A percentile compares a stretch with the other conserved stretches of the same genome.
phyloP scores from a whole-genome alignment of 2,113 vertebrate species.

The Scomber scombrus region DNA sequence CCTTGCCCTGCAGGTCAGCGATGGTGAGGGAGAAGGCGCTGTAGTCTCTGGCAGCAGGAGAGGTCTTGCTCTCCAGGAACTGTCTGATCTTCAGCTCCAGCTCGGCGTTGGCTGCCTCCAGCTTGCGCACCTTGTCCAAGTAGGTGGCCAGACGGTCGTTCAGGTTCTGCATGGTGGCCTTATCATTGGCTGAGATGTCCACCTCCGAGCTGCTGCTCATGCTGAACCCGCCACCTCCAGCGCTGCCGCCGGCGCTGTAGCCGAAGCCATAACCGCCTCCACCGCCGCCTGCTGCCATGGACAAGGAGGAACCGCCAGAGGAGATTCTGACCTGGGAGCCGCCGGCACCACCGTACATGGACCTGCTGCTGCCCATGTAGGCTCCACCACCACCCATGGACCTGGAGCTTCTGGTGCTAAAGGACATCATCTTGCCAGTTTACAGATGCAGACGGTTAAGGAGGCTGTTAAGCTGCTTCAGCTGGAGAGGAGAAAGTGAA shows the following conservation, averaged over 20 bases:
- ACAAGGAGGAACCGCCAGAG: constrained; percentile 2
- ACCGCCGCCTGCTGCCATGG: constrained; percentile 20
- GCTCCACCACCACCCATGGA: accelerated
- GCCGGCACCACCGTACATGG: constrained; percentile 47
- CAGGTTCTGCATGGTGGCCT: constrained; percentile 84
- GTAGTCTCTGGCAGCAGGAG: constrained; percentile 69
- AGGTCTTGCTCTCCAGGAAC: constrained; percentile 75
- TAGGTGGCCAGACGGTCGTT: constrained; percentile 84
- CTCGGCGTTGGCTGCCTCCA: constrained; percentile 81
- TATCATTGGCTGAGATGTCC: constrained; percentile 71
- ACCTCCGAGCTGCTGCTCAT: constrained; percentile 59
- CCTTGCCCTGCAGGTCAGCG: constrained; percentile 78
- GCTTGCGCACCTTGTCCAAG: constrained; percentile 80
- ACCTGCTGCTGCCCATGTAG: constrained; percentile 2
- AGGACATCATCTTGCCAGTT: neutral
- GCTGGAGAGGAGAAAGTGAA: constrained; percentile 60
- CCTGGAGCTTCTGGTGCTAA: neutral
- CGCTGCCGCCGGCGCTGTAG: constrained; percentile 5
- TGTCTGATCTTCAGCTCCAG: constrained; percentile 83
- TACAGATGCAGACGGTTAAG: neutral
- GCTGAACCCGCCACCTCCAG: constrained; percentile 10
- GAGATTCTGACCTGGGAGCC: constrained; percentile 46
- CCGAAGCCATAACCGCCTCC: neutral
- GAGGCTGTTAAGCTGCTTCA: constrained; percentile 48
- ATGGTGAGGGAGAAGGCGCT: constrained; percentile 68